Percentiles rank a stretch among this genome's conserved stretches.
phyloP scores from a whole-genome alignment of 2,797 vertebrate species.

The Masticophis lateralis region DNA sequence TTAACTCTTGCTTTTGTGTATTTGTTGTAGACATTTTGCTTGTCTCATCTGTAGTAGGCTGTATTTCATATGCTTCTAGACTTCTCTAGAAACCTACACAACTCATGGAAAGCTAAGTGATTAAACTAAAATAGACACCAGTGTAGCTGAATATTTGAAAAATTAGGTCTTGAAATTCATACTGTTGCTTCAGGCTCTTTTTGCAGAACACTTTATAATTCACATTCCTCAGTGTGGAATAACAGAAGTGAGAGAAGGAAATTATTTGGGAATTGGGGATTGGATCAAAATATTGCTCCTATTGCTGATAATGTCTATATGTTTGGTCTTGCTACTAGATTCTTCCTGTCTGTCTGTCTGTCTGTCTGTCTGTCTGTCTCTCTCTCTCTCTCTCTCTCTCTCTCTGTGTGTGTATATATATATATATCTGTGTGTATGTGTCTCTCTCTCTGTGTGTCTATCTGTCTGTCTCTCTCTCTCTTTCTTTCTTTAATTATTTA shows the following conservation, averaged over 20 bases:
- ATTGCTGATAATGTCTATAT: background rate
- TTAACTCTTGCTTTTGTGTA: background rate
- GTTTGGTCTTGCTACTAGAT: background rate
- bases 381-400: background rate
- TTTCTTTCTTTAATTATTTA: background rate
- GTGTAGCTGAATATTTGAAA: background rate
- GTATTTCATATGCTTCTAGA: background rate
- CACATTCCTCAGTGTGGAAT: background rate
- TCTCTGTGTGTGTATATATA: too few species aligned
- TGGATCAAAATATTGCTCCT: background rate
- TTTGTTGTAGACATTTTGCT: background rate
- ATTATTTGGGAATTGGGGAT: background rate
- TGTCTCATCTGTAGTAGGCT: background rate
- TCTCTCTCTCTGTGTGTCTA: background rate
- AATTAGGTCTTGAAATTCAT: background rate
- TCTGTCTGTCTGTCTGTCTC: background rate
- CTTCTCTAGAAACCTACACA: background rate
- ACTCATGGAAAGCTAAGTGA: background rate
- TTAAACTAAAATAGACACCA: background rate
- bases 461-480: background rate
- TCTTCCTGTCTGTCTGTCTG: background rate
- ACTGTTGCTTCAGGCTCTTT: background rate
- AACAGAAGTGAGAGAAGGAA: background rate
- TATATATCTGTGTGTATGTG: too few species aligned
- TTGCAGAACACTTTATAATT: background rate